These are phyloP conservation scores for Sminthurides bifidus DNA, from an alignment of 1,140 invertebrate species.

Conservation along the genomic window DNA sequence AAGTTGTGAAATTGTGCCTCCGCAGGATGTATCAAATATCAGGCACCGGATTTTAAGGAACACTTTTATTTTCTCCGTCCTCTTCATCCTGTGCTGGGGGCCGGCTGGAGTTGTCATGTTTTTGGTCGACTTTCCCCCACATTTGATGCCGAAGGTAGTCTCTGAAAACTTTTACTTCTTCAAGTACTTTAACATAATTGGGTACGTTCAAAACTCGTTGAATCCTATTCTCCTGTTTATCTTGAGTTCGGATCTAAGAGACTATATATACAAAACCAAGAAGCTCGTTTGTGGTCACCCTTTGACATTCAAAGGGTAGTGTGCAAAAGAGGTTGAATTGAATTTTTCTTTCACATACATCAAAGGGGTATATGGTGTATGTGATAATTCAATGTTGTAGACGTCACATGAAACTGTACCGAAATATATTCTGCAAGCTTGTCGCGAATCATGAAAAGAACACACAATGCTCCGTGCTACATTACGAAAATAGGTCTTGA, in stretches of 20 bases:
- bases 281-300: too few relatives aligned
- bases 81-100: not conserved
- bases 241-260: not conserved
- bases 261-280: not conserved
- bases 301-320: too few relatives aligned
- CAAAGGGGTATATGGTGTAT: too few relatives aligned
- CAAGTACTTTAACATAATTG: slow-evolving; percentile 5
- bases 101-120: not conserved
- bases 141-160: not conserved
- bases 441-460: too few relatives aligned
- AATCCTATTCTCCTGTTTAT: slow-evolving; percentile 3
- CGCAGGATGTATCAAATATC: not conserved
- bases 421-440: too few relatives aligned
- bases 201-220: not conserved
- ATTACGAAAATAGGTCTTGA: too few relatives aligned
- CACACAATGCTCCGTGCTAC: too few relatives aligned
- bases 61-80: not conserved
- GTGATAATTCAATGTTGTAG: too few relatives aligned
- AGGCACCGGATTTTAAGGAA: not conserved
- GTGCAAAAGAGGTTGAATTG: too few relatives aligned
- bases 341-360: too few relatives aligned
- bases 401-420: too few relatives aligned
- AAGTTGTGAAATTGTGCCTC: not conserved
- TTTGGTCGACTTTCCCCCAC: not conserved
- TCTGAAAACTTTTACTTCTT: not conserved